Base-by-base conservation (phyloP, 2,888 invertebrate genomes). In the Gryllus longicercus region DNA sequence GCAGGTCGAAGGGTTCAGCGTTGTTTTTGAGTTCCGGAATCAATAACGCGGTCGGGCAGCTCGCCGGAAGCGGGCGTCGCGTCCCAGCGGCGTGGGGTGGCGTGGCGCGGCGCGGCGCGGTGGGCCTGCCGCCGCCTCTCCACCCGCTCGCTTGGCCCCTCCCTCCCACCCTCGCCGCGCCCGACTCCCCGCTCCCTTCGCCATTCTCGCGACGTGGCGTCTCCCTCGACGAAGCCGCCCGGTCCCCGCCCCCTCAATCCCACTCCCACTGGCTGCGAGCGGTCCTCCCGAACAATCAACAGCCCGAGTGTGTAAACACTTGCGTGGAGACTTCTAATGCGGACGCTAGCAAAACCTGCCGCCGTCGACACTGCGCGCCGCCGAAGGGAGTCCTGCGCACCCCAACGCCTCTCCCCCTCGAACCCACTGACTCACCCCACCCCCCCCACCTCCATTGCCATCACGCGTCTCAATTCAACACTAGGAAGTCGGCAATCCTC, bases 1-100 rank as follows among this genome's bases (percentile, higher is more conserved):
- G 63, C 63, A 63, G 63, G 63, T 63, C 63, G n/a, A 63, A 63
- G 63, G 63, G 63, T 63, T 63, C 63, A 63, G 63, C n/a, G 63
- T 63, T 63, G 63, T 63, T 63, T 63, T 63, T 63, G 63, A 63
- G 63, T 63, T 63, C 63, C 63, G 63, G 63, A 63, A 63, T 63
- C 63, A 63, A 63, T 63, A 63, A 63, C 63, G 63, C 63, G 63
- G 63, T n/a, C 63, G n/a, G 63, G 63, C 63, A 63, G 63, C 63
- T 63, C 63, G 63, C 63, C 63, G 63, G 63, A 63, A 63, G 63
- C 63, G 63, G n/a, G 10, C 63, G n/a, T 63, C 63, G n/a, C 63
- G 16, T 63, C 63, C 16, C 63, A 11, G n/a, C 63, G 10, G n/a
- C 63, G n/a, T 63, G 16, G 63, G 63, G n/a, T 4, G 63, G 14